Conservation (phyloP, 2,888 invertebrate genomes). For the Isoperla grammatica region DNA sequence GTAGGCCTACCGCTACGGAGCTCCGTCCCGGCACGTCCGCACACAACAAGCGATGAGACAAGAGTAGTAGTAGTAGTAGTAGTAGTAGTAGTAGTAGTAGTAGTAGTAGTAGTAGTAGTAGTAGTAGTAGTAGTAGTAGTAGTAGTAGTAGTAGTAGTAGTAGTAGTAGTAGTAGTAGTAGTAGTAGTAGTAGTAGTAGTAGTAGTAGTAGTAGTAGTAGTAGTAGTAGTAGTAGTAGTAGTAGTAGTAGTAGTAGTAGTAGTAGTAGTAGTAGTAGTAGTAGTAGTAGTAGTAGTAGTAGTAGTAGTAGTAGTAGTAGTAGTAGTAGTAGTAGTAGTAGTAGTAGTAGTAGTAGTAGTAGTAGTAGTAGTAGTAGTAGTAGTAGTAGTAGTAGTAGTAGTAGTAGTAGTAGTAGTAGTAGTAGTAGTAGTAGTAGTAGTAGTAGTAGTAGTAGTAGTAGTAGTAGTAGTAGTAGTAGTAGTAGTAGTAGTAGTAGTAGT, state of each 20-base stretch:
- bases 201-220: not conserved
- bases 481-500: not conserved
- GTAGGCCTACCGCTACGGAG: too few relatives aligned
- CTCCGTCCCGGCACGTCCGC: too few relatives aligned
- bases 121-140: not conserved
- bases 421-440: not conserved
- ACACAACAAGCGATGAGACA: too few relatives aligned
- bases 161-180: conserved; percentile 1
- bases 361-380: not conserved
- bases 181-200: not conserved
- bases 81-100: not conserved
- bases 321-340: not conserved
- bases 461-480: not conserved
- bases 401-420: not conserved
- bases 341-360: not conserved
- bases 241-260: not conserved
- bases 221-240: conserved; percentile 2
- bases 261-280: not conserved
- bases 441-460: not conserved
- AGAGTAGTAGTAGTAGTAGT: not conserved
- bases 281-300: conserved; percentile 1
- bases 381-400: not conserved
- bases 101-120: conserved; percentile 2
- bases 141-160: not conserved
- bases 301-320: not conserved